Percentiles rank a stretch among this genome's conserved stretches.
These are phyloP conservation scores for Cheilosia vulpina DNA, from an alignment of 2,888 invertebrate species.

Conservation along the genomic window DNA sequence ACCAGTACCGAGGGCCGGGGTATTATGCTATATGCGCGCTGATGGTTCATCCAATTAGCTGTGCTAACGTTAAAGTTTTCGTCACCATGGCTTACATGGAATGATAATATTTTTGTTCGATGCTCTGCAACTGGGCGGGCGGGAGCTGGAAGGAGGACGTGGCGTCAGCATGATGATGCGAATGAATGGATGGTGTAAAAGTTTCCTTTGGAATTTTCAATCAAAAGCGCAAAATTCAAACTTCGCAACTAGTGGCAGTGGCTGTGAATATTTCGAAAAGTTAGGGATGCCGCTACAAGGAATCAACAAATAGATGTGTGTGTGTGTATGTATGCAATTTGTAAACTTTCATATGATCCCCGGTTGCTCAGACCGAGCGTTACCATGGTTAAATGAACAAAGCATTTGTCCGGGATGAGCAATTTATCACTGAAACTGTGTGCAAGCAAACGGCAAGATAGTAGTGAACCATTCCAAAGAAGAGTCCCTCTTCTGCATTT, in stretches of 20 bases:
- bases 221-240: conserved; percentile 52
- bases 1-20: background rate
- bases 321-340: background rate
- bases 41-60: conserved; percentile 71
- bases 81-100: conserved; percentile 51
- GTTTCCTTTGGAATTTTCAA: conserved; percentile 61
- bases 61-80: conserved; percentile 69
- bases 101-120: conserved; percentile 26
- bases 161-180: conserved; percentile 11
- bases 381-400: too few relatives aligned
- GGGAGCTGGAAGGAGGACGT: background rate
- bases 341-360: too few relatives aligned
- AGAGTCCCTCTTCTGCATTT: too few relatives aligned
- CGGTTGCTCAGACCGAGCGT: too few relatives aligned
- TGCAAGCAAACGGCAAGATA: too few relatives aligned
- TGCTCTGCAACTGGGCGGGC: background rate
- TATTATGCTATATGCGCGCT: conserved; percentile 47
- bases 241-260: conserved; percentile 33
- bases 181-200: conserved; percentile 50
- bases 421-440: too few relatives aligned
- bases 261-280: conserved; percentile 11
- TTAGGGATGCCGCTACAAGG: conserved; percentile 4
- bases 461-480: too few relatives aligned
- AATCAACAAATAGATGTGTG: conserved; percentile 17
- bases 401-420: too few relatives aligned